Conservation (phyloP, 2,797 vertebrate species). For the Loris lydekkerianus region DNA sequence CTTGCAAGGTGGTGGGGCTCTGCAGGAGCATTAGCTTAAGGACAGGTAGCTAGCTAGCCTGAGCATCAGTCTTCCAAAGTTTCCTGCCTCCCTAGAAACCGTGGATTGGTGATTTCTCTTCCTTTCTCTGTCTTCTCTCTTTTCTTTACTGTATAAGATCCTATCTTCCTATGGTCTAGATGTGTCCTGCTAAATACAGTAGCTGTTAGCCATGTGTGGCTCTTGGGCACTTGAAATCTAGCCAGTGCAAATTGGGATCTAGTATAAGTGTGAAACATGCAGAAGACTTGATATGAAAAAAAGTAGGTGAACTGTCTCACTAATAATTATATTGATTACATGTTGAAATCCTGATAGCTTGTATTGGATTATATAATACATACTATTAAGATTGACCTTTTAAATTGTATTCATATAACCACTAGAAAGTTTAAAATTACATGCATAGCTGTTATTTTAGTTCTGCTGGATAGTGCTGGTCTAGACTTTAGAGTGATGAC, state of each 20-base stretch:
- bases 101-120: background rate
- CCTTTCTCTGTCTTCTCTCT: constrained; percentile 4
- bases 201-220: background rate
- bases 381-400: background rate
- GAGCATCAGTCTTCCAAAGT: background rate
- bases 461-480: background rate
- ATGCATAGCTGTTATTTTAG: background rate
- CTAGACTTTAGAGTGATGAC: constrained; percentile 42
- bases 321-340: background rate
- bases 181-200: background rate
- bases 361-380: background rate
- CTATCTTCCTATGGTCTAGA: background rate
- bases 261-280: background rate
- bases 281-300: background rate
- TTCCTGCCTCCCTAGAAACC: background rate
- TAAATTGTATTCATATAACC: background rate
- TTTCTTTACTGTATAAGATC: background rate
- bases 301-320: background rate
- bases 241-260: background rate
- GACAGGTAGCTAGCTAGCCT: background rate
- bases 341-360: background rate
- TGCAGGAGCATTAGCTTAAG: background rate
- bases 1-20: background rate
- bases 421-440: constrained; percentile 3
- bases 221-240: constrained; percentile 1